phyloP scores from a whole-genome alignment of 1,140 invertebrate genomes.

The Meloidogyne chitwoodi region DNA sequence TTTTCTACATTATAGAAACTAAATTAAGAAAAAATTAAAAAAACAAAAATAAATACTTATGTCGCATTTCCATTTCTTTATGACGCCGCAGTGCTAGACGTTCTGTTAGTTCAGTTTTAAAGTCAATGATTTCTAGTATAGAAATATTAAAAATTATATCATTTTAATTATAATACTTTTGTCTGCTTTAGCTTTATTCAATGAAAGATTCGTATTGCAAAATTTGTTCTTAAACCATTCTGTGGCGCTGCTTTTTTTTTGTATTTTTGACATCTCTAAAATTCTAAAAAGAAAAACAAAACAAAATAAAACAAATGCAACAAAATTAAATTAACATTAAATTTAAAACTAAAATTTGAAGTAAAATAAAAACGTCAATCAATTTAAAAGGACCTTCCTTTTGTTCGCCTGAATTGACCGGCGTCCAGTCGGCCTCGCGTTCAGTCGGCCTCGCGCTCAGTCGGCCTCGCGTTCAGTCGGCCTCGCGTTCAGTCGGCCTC shows the following conservation, averaged over 20 bases:
- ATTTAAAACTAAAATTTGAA: too few relatives aligned
- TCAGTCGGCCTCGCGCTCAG: too few relatives aligned
- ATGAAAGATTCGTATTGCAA: background rate
- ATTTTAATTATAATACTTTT: conserved; percentile 4
- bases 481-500: too few relatives aligned
- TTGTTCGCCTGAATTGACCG: too few relatives aligned
- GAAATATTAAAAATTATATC: background rate
- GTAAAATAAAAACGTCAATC: too few relatives aligned
- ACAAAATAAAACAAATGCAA: too few relatives aligned
- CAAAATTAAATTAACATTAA: too few relatives aligned
- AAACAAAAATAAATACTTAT: background rate
- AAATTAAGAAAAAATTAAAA: background rate
- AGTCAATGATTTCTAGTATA: background rate
- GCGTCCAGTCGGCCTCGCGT: too few relatives aligned
- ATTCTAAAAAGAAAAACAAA: background rate
- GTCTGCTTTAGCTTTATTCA: background rate
- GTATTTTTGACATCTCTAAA: background rate
- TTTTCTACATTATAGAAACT: conserved; percentile 17
- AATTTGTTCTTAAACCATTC: conserved; percentile 13
- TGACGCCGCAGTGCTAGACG: conserved; percentile 1
- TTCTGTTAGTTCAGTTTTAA: conserved; percentile 7
- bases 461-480: too few relatives aligned
- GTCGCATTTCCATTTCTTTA: background rate
- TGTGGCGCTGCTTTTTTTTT: background rate
- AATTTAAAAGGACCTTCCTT: too few relatives aligned